Conservation (phyloP, 1,140 invertebrate species). For the Whitmania pigra region DNA sequence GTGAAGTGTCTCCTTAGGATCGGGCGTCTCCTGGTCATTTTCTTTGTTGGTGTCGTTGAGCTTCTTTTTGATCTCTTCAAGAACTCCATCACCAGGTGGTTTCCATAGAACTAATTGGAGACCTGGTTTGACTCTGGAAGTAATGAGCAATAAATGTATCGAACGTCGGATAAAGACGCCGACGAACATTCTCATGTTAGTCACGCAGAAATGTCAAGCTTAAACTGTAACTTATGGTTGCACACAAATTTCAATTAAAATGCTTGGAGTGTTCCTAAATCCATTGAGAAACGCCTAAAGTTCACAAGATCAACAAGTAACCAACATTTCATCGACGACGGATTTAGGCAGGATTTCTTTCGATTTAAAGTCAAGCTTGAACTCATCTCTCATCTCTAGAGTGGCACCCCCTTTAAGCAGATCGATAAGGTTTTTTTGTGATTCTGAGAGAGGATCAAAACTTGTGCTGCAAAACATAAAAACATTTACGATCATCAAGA, state of each 20-base stretch:
- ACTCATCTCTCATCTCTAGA: background rate
- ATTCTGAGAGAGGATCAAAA: too few species aligned
- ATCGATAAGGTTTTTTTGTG: too few species aligned
- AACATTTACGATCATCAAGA: too few species aligned
- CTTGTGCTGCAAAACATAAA: too few species aligned
- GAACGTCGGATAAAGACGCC: too few species aligned
- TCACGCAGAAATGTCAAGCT: background rate
- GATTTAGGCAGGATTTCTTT: conserved; percentile 11
- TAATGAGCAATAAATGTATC: background rate
- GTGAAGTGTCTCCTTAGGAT: background rate
- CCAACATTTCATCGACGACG: conserved; percentile 11
- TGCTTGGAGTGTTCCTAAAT: too few species aligned
- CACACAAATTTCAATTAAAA: background rate
- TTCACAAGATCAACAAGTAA: background rate
- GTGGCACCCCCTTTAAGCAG: background rate
- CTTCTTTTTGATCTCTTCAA: conserved; percentile 4
- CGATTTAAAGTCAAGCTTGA: conserved; percentile 2
- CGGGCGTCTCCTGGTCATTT: background rate
- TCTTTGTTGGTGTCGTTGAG: background rate
- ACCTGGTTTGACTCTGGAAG: conserved; percentile 7
- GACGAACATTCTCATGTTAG: too few species aligned
- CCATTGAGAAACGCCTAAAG: too few species aligned
- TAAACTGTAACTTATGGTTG: background rate
- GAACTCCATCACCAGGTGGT: background rate
- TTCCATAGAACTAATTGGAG: conserved; percentile 5